Evolutionary conservation across 1,140 invertebrate species (phyloP).

Genomic region (Sesamia nonagrioides): DNA sequence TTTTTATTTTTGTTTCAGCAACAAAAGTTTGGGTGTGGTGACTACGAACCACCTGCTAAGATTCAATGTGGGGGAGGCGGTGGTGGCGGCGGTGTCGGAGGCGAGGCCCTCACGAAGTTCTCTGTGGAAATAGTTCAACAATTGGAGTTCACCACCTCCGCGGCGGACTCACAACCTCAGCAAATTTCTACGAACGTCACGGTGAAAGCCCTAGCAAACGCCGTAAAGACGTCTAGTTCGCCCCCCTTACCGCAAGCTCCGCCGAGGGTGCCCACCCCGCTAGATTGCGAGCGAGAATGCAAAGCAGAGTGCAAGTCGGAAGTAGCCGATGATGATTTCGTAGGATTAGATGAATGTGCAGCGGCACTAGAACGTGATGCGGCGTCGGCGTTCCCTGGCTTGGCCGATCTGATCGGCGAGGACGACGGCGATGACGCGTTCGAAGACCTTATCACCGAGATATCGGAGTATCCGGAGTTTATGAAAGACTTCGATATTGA

Average conservation of each 20-base stretch:
- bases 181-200: constrained; percentile 97
- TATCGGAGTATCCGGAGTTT: constrained; percentile 94
- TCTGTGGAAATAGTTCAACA: constrained; percentile 97
- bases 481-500: constrained; percentile 93
- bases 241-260: constrained; percentile 79
- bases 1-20: constrained; percentile 89
- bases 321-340: constrained; percentile 93
- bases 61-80: constrained; percentile 89
- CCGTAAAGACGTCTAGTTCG: constrained; percentile 93
- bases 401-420: constrained; percentile 94
- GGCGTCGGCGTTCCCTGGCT: constrained; percentile 92
- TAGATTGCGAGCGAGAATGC: constrained; percentile 87
- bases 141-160: constrained; percentile 94
- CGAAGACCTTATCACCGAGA: constrained; percentile 96
- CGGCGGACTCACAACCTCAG: constrained; percentile 94
- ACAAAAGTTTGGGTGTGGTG: constrained; percentile 94
- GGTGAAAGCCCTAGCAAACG: constrained; percentile 95
- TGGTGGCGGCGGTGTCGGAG: constrained; percentile 78
- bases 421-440: constrained; percentile 95
- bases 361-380: constrained; percentile 94
- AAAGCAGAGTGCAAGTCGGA: constrained; percentile 94
- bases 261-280: constrained; percentile 86
- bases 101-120: constrained; percentile 93
- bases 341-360: constrained; percentile 93
- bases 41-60: constrained; percentile 94